These are phyloP conservation scores for Anableps anableps DNA, from an alignment of 2,797 vertebrate species.

Conservation along the genomic window DNA sequence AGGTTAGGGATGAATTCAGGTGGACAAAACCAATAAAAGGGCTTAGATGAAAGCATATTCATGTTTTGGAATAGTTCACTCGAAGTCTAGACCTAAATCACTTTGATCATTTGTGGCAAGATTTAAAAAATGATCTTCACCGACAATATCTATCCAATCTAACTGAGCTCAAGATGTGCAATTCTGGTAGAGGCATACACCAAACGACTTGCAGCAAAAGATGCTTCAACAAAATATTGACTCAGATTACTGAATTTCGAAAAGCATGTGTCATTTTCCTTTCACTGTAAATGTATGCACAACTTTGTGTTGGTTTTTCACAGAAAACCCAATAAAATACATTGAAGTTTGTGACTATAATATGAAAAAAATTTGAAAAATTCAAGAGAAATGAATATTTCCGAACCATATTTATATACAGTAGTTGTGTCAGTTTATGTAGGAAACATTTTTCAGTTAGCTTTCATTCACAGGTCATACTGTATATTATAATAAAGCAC, in stretches of 20 bases:
- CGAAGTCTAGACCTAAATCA: not conserved
- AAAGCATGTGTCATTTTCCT: not conserved
- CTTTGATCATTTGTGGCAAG: not conserved
- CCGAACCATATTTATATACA: not conserved
- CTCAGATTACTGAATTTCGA: not conserved
- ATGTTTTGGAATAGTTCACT: not conserved
- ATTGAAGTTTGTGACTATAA: not conserved
- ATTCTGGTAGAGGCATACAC: not conserved
- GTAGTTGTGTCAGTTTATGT: too few species aligned
- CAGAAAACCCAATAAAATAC: not conserved
- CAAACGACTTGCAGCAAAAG: not conserved
- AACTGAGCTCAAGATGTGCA: not conserved
- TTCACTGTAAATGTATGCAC: not conserved
- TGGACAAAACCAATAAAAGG: not conserved
- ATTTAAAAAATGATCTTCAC: not conserved
- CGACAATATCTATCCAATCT: not conserved
- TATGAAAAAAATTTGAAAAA: not conserved
- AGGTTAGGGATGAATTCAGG: not conserved
- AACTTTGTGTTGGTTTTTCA: not conserved
- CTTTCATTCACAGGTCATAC: not conserved
- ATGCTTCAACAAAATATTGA: not conserved
- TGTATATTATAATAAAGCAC: too few species aligned
- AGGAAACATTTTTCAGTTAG: not conserved
- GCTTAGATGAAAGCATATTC: not conserved
- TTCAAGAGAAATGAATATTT: not conserved